Percentiles rank a stretch among this genome's conserved stretches.
phyloP scores from a whole-genome alignment of 37 sponge, comb jelly and placozoan species.

The Cliona cf. orientalis region DNA sequence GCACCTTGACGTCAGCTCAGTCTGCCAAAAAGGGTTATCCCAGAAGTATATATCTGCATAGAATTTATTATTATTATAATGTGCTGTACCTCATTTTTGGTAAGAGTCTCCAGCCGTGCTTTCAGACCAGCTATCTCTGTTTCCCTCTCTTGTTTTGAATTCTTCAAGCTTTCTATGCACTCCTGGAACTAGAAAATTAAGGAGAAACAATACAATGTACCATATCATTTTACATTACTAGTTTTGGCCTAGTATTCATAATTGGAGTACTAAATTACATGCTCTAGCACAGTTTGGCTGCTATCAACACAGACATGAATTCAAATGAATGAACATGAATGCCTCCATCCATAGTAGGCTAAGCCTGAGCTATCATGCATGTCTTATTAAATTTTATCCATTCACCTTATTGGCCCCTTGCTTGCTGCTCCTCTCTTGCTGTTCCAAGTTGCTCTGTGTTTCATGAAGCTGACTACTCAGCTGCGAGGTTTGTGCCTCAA shows the following conservation, averaged over 20 bases:
- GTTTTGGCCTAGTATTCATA: too few relatives aligned
- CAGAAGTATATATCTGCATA: neutral
- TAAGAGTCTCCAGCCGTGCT: slow-evolving; percentile 3
- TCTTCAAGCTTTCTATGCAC: neutral
- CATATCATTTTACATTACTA: neutral
- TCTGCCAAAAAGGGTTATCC: neutral
- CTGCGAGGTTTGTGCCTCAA: neutral
- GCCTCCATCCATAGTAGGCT: neutral
- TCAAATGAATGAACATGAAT: neutral
- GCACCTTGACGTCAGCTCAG: slow-evolving; percentile 1
- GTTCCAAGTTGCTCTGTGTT: neutral
- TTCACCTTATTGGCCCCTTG: neutral
- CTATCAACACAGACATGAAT: neutral
- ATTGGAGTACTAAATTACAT: too few relatives aligned
- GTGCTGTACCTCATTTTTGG: neutral
- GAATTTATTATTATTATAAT: neutral
- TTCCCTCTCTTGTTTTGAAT: neutral
- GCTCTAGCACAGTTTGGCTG: too few relatives aligned
- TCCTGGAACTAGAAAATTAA: slow-evolving; percentile 23
- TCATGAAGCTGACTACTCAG: neutral
- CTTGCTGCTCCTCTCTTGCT: neutral
- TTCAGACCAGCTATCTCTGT: neutral
- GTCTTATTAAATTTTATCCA: too few relatives aligned
- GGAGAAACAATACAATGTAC: neutral
- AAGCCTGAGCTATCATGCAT: neutral